Evolutionary conservation across 2,888 invertebrate genomes (phyloP).

Genomic region (Heteropelma amictum): DNA sequence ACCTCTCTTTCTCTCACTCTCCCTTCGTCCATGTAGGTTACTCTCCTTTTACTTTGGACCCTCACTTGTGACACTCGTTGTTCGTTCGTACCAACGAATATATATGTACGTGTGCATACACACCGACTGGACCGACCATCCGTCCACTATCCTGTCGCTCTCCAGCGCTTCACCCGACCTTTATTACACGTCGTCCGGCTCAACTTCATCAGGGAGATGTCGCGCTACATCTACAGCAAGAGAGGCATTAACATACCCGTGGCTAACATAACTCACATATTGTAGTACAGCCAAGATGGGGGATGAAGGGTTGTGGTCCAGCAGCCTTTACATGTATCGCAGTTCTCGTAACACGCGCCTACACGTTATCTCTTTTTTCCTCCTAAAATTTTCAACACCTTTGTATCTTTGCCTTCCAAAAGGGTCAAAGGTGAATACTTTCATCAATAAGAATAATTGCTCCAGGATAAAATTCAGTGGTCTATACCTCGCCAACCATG

Average conservation of each 20-base stretch:
- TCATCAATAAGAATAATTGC: too few species aligned
- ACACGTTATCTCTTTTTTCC: conserved; percentile 32
- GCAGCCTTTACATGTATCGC: not conserved
- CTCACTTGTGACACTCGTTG: conserved; percentile 37
- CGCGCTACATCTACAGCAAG: conserved; percentile 65
- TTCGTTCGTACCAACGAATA: conserved; percentile 38
- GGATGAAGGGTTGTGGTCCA: conserved; percentile 17
- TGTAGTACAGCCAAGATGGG: not conserved
- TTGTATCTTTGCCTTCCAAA: too few species aligned
- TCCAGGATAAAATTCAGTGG: too few species aligned
- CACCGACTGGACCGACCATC: conserved; percentile 56
- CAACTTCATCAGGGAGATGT: conserved; percentile 76
- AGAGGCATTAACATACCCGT: conserved; percentile 70
- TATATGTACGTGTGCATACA: conserved; percentile 3
- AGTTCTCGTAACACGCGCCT: conserved; percentile 1
- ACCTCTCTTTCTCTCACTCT: conserved; percentile 35
- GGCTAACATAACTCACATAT: conserved; percentile 47
- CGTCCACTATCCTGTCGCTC: conserved; percentile 57
- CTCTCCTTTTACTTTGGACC: conserved; percentile 48
- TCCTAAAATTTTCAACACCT: too few species aligned
- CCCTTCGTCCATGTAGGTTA: conserved; percentile 20
- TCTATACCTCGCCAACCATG: too few species aligned
- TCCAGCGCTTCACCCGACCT: conserved; percentile 68
- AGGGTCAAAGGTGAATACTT: too few species aligned
- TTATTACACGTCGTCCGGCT: conserved; percentile 76